Conservation (phyloP, 1,140 invertebrate species). For the Conopomorpha cramerella region DNA sequence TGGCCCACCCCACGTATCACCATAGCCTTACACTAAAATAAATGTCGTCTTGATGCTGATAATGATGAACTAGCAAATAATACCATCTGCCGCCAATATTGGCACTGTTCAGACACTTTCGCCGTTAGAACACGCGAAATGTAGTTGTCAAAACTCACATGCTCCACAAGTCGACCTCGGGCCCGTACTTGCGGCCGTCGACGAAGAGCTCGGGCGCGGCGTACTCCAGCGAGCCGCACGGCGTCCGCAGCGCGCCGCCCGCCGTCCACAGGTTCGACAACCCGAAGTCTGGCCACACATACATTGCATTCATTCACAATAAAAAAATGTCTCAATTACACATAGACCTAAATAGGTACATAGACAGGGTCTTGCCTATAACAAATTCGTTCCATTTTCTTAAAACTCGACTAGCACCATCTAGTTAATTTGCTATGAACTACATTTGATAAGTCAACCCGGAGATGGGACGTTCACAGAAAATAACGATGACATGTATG, state of each 20-base stretch:
- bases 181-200: slow-evolving; percentile 66
- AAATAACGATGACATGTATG: too few relatives aligned
- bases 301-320: too few relatives aligned
- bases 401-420: too few relatives aligned
- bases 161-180: slow-evolving; percentile 79
- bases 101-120: neutral
- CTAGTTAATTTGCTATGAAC: too few relatives aligned
- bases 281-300: slow-evolving; percentile 79
- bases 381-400: too few relatives aligned
- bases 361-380: too few relatives aligned
- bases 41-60: neutral
- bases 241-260: slow-evolving; percentile 65
- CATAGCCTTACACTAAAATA: too few relatives aligned
- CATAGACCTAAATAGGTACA: too few relatives aligned
- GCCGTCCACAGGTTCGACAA: slow-evolving; percentile 69
- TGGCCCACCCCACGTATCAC: too few relatives aligned
- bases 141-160: slow-evolving; percentile 53
- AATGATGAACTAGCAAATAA: neutral
- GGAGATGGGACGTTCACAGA: too few relatives aligned
- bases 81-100: neutral
- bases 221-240: slow-evolving; percentile 78
- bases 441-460: too few relatives aligned
- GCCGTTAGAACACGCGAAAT: neutral
- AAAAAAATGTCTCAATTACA: too few relatives aligned
- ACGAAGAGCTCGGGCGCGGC: slow-evolving; percentile 75